Base-by-base conservation (phyloP, 2,797 vertebrate species). In the Cossypha heuglini region DNA sequence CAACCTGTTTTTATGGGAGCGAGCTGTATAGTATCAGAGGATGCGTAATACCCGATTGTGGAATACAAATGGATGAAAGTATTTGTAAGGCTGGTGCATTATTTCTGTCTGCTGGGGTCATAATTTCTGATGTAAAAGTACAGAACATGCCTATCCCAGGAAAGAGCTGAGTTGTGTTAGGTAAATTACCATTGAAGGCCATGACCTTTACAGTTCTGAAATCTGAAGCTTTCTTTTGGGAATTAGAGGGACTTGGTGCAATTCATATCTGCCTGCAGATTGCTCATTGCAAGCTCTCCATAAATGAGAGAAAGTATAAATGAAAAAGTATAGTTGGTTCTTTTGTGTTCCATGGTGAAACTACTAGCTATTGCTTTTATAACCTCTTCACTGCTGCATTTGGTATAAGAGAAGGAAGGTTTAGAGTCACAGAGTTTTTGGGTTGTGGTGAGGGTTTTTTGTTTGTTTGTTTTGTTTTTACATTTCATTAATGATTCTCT, bases 31-130 rank as follows among this genome's bases (percentile, higher is more conserved):
- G 8, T 20, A 5, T 67, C 19, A 28, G 37, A 81, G 10, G 14
- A 9, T 48, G 28, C 1, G 0, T 45, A 35, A 28, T 18, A 10
- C 3, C 9, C 0, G 0, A 0, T 55, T 74, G 38, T 87, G 40
- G 45, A 91, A 24, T 58, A 14, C 1, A 88, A 52, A 31, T 10
- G 20, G 26, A 24, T 51, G 9, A 69, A 93, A 79, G 13, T 6
- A 10, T 37, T 51, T 59, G 28, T 15, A 43, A 80, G 31, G 18
- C 16, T 59, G 15, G 4, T 73, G 22, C 28, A 3, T 67, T 54
- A 10, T 62, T 76, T 86, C 59, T 88, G 13, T 62, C 9, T 79
- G 5, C 14, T 38, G 48, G 3, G 7, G 5, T 63, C 20, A 20
- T 82, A 13, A 35, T 45, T 64, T 4, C 5, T 4, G n/a, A 9